Evolutionary conservation across 1,140 invertebrate species (phyloP).

Genomic region (Cherax quadricarinatus): DNA sequence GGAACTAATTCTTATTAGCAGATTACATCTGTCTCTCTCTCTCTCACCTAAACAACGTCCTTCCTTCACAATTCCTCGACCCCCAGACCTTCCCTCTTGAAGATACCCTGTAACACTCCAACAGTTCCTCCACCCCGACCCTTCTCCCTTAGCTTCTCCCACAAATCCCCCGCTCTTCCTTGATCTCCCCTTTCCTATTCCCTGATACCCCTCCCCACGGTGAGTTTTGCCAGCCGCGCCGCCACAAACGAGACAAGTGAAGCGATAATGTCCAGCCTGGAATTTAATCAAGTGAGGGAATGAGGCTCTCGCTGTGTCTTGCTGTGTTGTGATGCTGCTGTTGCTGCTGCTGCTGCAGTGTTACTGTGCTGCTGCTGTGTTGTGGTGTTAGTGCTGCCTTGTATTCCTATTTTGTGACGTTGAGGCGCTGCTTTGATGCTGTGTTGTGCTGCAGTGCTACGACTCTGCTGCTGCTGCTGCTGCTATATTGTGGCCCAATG

Average conservation of each 20-base stretch:
- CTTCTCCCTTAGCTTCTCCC: neutral
- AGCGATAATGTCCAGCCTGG: constrained; percentile 59
- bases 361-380: too few relatives aligned
- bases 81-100: neutral
- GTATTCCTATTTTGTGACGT: neutral
- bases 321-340: neutral
- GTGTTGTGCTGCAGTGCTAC: neutral
- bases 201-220: neutral
- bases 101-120: neutral
- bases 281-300: constrained; percentile 68
- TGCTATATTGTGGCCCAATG: neutral
- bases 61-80: neutral
- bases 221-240: constrained; percentile 43
- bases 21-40: neutral
- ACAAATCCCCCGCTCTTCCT: too few relatives aligned
- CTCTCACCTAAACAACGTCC: neutral
- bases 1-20: too few relatives aligned
- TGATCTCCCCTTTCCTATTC: neutral
- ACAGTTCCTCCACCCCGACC: neutral
- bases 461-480: neutral
- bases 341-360: too few relatives aligned
- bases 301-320: constrained; percentile 27
- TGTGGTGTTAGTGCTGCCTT: neutral
- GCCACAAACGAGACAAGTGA: constrained; percentile 70
- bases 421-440: neutral